Evolutionary conservation across 2,888 invertebrate species (phyloP), one percentile per base, ranked within the genome.

Genomic region (Ectropis crepuscularia): DNA sequence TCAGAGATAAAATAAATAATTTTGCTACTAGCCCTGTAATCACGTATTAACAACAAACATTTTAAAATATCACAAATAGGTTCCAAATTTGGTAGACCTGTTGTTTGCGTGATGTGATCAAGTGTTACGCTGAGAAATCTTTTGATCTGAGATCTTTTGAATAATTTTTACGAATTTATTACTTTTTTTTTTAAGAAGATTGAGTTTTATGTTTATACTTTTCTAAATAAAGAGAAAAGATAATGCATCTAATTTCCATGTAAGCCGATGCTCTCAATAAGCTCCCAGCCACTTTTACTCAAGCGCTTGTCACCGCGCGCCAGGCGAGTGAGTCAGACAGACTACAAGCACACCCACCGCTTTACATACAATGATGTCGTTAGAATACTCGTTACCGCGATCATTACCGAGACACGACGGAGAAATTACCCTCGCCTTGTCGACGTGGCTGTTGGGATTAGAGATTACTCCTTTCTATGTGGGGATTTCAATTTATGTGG

Each of bases 281-380:
- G 39, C 16, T 51, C 41, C 48, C 41, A 57, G 45, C 54, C 53
- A 54, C 63, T 63, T 59, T 63, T 63, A 55, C 63, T 53, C 6
- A 7, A 63, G 62, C 53, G 45, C 53, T 47, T 57, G 66, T 63
- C 61, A 62, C 61, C 54, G 39, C 67, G 37, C 45, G 58, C 62
- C 59, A 36, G 50, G 39, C 41, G 0, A 57, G 53, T 71, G 71
- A 71, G 61, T 70, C 70, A 70, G 38, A 62, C 48, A 49, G 49
- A 47, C 43, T n/a, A 39, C 37, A 65, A 51, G 36, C 64, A 51
- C 71, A 69, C 71, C 71, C 68, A 71, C 47, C 63, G 57, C 51
- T 71, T 71, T 68, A 61, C 71, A 71, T 71, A 71, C 71, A 71
- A 71, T 71, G 58, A 65, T 49, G 58, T 68, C 61, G 63, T 69